phyloP scores from a whole-genome alignment of 2,797 vertebrate species.

The Rhadinocentrus ornatus region DNA sequence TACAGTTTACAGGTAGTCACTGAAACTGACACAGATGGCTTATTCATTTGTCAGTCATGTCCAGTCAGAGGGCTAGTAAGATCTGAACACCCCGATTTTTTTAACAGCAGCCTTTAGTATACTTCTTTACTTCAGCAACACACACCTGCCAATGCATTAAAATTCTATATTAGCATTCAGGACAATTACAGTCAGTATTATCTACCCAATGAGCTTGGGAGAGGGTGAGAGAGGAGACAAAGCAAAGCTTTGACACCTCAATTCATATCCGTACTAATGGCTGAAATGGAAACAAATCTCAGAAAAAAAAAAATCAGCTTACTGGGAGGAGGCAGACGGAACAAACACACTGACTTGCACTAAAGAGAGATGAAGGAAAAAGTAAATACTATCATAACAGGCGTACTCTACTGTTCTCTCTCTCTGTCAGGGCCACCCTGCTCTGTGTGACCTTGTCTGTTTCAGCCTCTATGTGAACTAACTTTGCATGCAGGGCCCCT shows the following conservation, averaged over 20 bases:
- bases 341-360: constrained; percentile 17
- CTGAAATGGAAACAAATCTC: constrained; percentile 15
- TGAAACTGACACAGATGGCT: constrained; percentile 39
- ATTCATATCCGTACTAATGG: constrained; percentile 9
- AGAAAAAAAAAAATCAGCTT: constrained; percentile 20
- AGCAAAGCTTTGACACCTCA: constrained; percentile 10
- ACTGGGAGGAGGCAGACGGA: constrained; percentile 9
- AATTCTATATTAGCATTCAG: constrained; percentile 64
- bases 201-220: constrained; percentile 70
- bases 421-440: constrained; percentile 80
- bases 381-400: constrained; percentile 71
- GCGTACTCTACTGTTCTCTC: constrained; percentile 45
- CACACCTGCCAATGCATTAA: constrained; percentile 63
- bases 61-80: constrained; percentile 48
- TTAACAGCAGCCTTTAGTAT: constrained; percentile 56
- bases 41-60: constrained; percentile 55
- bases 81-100: constrained; percentile 56
- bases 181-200: constrained; percentile 62
- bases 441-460: constrained; percentile 84
- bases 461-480: constrained; percentile 75
- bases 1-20: constrained; percentile 28
- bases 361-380: constrained; percentile 34
- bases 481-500: constrained; percentile 74
- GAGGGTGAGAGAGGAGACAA: constrained; percentile 14
- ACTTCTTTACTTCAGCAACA: constrained; percentile 61